Base-by-base conservation (phyloP, 2,888 invertebrate species). In the Psylliodes chrysocephalus region DNA sequence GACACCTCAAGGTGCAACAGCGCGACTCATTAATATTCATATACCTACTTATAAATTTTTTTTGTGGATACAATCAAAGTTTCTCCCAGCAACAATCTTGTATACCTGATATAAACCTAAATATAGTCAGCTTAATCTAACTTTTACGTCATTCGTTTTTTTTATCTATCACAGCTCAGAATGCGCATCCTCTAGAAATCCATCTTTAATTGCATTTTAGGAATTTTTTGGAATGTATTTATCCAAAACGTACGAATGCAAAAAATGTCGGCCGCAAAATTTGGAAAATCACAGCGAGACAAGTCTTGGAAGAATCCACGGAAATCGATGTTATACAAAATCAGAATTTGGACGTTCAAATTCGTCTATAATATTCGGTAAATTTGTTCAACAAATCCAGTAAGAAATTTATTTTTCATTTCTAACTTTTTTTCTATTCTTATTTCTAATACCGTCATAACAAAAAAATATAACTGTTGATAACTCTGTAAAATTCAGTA, bases 101-200 rank as follows among this genome's bases (percentile, higher is more conserved):
- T 22, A 12, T 47, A 61, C 28, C 30, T 54, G 56, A 59, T 53
- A 59, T 53, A 60, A 55, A 64, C 55, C 42, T 64, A 59, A 38
- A 61, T 64, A 47, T 54, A 49, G 69, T 73, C 71, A 70, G 64
- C 72, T 73, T 74, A 75, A 70, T 73, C 73, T 72, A 71, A 75
- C 73, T 66, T 73, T 78, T 82, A 82, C 81, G 81, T 81, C 81
- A 81, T 82, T 82, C 81, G 81, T 81, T 80, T 77, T 75, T n/a
- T 77, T 72, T 66, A 75, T 77, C 79, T 82, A 81, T 81, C 82
- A 82, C 81, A 81, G 81, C 79, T 79, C 77, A 75, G 38, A 51
- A 68, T 72, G 71, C 75, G 73, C 73, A 70, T 71, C 69, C 68
- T 64, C 64, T 56, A 66, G 72, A 74, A 73, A 69, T 63, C 46